These are phyloP conservation scores for Diloba caeruleocephala DNA, from an alignment of 2,888 invertebrate genomes.

Conservation along the genomic window DNA sequence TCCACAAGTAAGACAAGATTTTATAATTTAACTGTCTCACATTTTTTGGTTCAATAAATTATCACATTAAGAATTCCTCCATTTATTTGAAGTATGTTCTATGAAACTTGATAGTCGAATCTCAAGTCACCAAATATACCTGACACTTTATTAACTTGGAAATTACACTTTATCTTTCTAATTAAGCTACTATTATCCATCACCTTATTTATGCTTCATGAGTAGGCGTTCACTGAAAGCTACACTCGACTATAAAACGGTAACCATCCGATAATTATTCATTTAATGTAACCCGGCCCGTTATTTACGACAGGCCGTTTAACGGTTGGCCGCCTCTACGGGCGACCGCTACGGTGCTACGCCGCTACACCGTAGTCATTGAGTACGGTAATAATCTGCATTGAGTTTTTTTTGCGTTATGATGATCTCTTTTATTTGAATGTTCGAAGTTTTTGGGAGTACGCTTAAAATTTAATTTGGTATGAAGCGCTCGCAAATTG, in stretches of 20 bases:
- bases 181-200: slow-evolving; percentile 37
- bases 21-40: no score
- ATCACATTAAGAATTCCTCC: no score
- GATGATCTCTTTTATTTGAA: slow-evolving; percentile 31
- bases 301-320: slow-evolving; percentile 69
- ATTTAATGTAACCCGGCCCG: slow-evolving; percentile 71
- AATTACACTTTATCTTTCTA: slow-evolving; percentile 14
- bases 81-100: no score
- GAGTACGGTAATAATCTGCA: slow-evolving; percentile 43
- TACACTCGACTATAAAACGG: slow-evolving; percentile 63
- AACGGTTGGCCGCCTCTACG: slow-evolving; percentile 67
- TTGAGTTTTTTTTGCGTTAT: slow-evolving; percentile 47
- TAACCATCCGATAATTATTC: slow-evolving; percentile 80
- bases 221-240: slow-evolving; percentile 39
- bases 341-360: slow-evolving; percentile 57
- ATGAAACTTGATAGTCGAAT: no score
- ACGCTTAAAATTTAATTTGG: slow-evolving; percentile 15
- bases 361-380: slow-evolving; percentile 57
- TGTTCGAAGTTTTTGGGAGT: slow-evolving; percentile 32
- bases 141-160: neutral
- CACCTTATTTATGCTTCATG: slow-evolving; percentile 43
- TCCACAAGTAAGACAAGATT: no score
- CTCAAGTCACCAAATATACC: neutral
- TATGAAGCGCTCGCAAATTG: slow-evolving; percentile 5
- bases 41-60: no score